Conservation (phyloP, 2,888 invertebrate species). For the Pristionchus fissidentatus region DNA sequence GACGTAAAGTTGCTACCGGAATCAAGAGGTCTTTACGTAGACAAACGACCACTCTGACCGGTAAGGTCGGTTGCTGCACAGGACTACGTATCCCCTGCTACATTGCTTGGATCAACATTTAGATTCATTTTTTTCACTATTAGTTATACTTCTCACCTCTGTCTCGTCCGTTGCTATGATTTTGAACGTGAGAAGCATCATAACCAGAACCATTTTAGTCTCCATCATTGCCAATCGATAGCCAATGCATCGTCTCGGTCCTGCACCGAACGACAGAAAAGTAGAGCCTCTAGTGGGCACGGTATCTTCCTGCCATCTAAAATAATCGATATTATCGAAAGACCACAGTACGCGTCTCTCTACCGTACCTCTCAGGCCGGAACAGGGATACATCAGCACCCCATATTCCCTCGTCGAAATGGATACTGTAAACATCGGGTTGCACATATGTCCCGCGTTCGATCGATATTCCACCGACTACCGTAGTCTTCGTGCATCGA, state of each 20-base stretch:
- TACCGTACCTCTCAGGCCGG: slow-evolving; percentile 53
- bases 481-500: slow-evolving; percentile 27
- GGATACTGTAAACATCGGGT: slow-evolving; percentile 48
- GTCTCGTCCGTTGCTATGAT: neutral
- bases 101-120: no score
- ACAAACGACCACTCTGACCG: no score
- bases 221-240: slow-evolving; percentile 45
- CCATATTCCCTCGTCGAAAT: slow-evolving; percentile 47
- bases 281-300: neutral
- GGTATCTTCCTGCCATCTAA: slow-evolving; percentile 24
- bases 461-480: slow-evolving; percentile 39
- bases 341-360: neutral
- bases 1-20: no score
- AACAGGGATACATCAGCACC: slow-evolving; percentile 52
- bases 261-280: slow-evolving; percentile 42
- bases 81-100: no score
- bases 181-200: neutral
- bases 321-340: neutral
- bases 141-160: neutral
- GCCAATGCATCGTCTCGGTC: slow-evolving; percentile 47
- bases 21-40: no score
- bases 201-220: slow-evolving; percentile 12
- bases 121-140: no score
- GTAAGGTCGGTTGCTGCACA: no score
- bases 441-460: slow-evolving; percentile 46